Conservation (phyloP, 2,797 vertebrate species). For the Brotula barbata region DNA sequence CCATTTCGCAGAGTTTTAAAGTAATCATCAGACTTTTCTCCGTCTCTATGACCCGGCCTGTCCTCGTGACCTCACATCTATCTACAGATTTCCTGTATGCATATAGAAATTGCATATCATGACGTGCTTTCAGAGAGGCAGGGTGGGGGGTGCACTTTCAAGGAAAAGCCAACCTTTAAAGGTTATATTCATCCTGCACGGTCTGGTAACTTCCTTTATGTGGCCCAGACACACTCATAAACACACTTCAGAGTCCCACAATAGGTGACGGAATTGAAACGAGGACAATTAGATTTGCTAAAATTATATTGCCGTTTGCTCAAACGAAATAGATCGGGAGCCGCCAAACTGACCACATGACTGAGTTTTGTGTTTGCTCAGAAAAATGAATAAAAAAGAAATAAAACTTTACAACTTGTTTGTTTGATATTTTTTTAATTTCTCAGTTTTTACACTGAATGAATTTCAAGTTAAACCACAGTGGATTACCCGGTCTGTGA, state of each 20-base stretch:
- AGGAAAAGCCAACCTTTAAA: conserved; percentile 54
- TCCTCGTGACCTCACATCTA: conserved; percentile 24
- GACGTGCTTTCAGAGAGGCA: conserved; percentile 40
- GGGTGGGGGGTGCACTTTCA: conserved; percentile 27
- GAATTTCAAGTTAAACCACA: neutral
- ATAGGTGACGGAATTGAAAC: conserved; percentile 55
- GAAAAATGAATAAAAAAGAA: neutral
- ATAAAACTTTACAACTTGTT: conserved; percentile 4
- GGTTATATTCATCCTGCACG: conserved; percentile 64
- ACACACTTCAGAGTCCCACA: conserved; percentile 56
- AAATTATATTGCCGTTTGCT: conserved; percentile 48
- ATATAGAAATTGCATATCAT: conserved; percentile 55
- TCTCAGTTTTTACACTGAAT: neutral
- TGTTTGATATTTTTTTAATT: neutral
- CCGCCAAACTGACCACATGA: conserved; percentile 31
- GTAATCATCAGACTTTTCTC: conserved; percentile 51
- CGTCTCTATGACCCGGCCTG: conserved; percentile 32
- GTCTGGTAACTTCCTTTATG: conserved; percentile 71
- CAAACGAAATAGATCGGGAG: conserved; percentile 47
- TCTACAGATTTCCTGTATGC: conserved; percentile 43
- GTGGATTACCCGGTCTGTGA: neutral
- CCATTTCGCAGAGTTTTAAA: conserved; percentile 56
- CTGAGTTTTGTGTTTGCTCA: conserved; percentile 16
- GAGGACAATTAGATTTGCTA: no score
- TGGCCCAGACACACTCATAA: conserved; percentile 61